Base-by-base conservation (phyloP, 2,888 invertebrate species). In the Proisotoma minuta region DNA sequence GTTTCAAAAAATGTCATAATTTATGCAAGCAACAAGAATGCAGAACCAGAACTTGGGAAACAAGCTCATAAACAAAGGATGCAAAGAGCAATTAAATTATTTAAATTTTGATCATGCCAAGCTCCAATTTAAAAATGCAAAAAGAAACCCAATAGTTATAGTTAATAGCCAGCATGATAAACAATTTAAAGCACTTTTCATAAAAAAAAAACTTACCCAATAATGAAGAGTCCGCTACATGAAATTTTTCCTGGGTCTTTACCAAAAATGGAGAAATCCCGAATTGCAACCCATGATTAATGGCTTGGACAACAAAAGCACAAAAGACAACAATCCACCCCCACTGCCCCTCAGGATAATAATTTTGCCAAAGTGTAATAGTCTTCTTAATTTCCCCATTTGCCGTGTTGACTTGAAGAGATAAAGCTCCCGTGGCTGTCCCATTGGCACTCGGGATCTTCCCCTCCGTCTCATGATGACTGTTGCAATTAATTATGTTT, bases 291-390 rank as follows among this genome's bases (percentile, higher is more conserved):
- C 72, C 72, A 51, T 72, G 72, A 67, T 66, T 66, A 34, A 70
- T 66, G 23, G 64, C 61, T 29, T 70, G 69, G 50, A 70, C 63
- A 40, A 68, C 43, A 24, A 72, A 60, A 23, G 72, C 68, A 50
- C 63, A 69, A 24, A 65, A 64, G 26, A 70, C 64, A 56, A 72
- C 63, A 50, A 72, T 70, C 70, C 70, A 72, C 0, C 72, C 72
- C 70, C 70, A 72, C 20, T 66, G 63, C 18, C 72, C 72, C 53
- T 61, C 72, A 29, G 72, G 72, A 52, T 72, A 72, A 52, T 72
- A 72, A 58, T 72, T 72, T 59, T 67, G 66, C 69, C 69, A 72
- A 5, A 72, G 60, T 22, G 72, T 72, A 22, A 72, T 65, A 10
- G 69, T 68, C 62, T 70, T 72, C 57, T 69, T 67, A 29, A 70